Conservation (phyloP, 2,888 invertebrate species). For the Cerastoderma edule region DNA sequence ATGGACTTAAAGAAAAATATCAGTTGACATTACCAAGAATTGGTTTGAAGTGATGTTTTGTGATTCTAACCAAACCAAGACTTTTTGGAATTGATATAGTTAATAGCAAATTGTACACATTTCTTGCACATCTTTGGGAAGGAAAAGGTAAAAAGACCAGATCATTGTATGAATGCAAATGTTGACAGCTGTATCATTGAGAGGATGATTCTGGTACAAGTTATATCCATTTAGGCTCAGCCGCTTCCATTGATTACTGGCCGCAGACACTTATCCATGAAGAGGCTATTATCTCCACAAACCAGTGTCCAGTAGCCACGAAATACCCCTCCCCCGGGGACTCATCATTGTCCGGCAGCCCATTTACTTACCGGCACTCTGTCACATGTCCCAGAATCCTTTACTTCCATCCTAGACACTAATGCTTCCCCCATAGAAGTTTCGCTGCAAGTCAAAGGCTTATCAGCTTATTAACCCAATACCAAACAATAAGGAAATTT, state of each 20-base stretch:
- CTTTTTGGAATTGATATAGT: no score
- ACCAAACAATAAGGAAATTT: no score
- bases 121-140: not conserved
- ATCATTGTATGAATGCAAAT: conserved; percentile 15
- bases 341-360: not conserved
- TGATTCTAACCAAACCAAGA: no score
- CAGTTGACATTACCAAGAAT: no score
- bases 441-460: no score
- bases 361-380: conserved; percentile 16
- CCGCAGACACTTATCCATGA: conserved; percentile 22
- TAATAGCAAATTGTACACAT: no score
- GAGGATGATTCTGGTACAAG: conserved; percentile 20
- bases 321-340: conserved; percentile 4
- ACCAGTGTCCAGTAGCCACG: conserved; percentile 15
- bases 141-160: not conserved
- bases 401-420: no score
- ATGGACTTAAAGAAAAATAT: no score
- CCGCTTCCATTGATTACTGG: conserved; percentile 18
- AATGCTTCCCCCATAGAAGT: no score
- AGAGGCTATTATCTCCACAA: conserved; percentile 22
- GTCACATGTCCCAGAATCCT: no score
- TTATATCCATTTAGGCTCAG: conserved; percentile 24
- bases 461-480: no score
- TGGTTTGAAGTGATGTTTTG: no score
- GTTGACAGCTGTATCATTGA: conserved; percentile 22